Evolutionary conservation across 23 tunicate genomes (phyloP).

Genomic region (Ascidia mentula): DNA sequence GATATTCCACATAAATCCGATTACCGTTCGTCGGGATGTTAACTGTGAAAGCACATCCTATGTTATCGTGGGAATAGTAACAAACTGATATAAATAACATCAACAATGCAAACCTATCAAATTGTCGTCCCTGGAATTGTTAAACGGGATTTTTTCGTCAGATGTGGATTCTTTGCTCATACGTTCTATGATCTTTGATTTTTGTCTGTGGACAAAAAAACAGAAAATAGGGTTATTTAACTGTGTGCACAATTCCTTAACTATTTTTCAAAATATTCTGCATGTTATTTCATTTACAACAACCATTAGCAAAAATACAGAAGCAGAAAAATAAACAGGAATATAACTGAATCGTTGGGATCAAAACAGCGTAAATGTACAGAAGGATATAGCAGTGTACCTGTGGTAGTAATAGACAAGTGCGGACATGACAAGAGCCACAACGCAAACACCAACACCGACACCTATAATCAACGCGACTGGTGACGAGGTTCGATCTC

Average conservation of each 20-base stretch:
- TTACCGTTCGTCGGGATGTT: neutral
- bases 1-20: conserved; percentile 50
- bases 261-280: neutral
- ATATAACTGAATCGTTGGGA: no score
- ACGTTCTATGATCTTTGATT: neutral
- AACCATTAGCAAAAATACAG: no score
- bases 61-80: neutral
- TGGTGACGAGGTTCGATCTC: neutral
- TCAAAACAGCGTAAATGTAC: no score
- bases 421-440: neutral
- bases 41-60: neutral
- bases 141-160: conserved; percentile 10
- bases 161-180: conserved; percentile 23
- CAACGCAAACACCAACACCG: neutral
- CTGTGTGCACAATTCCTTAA: neutral
- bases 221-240: no score
- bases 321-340: no score
- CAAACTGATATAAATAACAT: neutral
- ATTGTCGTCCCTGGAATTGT: neutral
- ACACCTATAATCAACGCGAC: neutral
- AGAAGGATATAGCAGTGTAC: no score
- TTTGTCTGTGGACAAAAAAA: neutral
- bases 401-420: neutral
- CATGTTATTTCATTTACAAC: neutral
- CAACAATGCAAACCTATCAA: neutral